phyloP scores from a whole-genome alignment of 2,797 vertebrate species.

The Cetoscarus ocellatus region DNA sequence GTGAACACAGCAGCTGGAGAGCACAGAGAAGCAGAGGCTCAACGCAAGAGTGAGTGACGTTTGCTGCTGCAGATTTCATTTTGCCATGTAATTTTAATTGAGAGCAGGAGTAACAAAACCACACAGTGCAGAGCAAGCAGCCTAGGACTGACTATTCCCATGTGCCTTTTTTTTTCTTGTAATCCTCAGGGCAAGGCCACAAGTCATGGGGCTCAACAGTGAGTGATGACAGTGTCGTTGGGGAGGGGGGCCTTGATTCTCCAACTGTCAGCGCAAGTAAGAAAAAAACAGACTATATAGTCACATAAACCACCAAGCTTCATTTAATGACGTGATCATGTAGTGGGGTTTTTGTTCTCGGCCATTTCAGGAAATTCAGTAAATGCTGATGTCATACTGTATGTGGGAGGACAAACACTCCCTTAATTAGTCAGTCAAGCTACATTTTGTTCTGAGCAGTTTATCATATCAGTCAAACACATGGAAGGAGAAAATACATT shows the following conservation, averaged over 20 bases:
- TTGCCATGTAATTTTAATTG: background rate
- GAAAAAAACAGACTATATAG: background rate
- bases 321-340: no score
- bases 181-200: conserved; percentile 88
- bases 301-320: background rate
- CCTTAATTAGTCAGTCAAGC: no score
- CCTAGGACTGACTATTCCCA: background rate
- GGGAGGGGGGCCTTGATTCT: conserved; percentile 82
- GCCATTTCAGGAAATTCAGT: background rate
- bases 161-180: background rate
- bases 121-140: no score
- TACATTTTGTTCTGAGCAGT: no score
- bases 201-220: conserved; percentile 93
- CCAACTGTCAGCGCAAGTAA: conserved; percentile 82
- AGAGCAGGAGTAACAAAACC: background rate
- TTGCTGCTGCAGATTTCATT: background rate
- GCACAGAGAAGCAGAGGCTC: conserved; percentile 58
- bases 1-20: conserved; percentile 67
- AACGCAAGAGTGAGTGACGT: conserved; percentile 83
- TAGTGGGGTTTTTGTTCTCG: no score
- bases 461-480: no score
- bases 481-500: no score
- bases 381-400: background rate
- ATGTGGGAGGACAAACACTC: background rate
- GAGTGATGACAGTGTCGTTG: conserved; percentile 85